Evolutionary conservation across 2,888 invertebrate species (phyloP), one percentile per base, ranked within the genome.

Genomic region (Polylopha cassiicola): DNA sequence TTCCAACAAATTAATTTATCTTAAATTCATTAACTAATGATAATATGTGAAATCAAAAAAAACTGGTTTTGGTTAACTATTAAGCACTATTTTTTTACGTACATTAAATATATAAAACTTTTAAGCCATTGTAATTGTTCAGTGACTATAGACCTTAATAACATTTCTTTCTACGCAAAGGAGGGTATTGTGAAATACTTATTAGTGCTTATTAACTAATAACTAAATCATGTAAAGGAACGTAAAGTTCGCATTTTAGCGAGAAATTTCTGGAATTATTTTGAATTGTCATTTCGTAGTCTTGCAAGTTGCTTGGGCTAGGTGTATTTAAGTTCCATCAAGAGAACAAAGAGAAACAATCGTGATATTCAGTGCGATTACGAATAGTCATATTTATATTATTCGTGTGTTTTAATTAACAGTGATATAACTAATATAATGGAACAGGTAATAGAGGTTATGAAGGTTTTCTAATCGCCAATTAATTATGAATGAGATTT

Each of bases 391-490:
- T 26, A 21, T 26, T 30, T 45, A 27, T 36, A 43, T 52, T 46
- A 46, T 10, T 22, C 21, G 37, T 28, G 24, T 30, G 21, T 24
- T 44, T 46, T 47, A 48, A 49, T 44, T 43, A n/a, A 43, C 31
- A 38, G 43, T 28, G 16, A 36, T 39, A 29, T 32, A 45, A 46
- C 50, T 46, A 30, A 24, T 27, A 62, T 73, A 63, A 84, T 84
- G 84, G 81, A 81, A 49, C 71, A 81, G 81, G 84, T 84, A 56
- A 68, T 34, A 36, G 74, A 78, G 80, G 84, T 82, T 84, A 84
- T 76, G 63, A 57, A 55, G 60, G 58, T 53, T 47, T 57, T 59
- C 48, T 45, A 50, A 39, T 39, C 39, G 48, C 46, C 51, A 21
- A 33, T 39, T 31, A 53, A 50, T 60, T 54, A 54, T 57, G 43